Evolutionary conservation across 1,140 invertebrate genomes (phyloP), one percentile per base, ranked within the genome.

Genomic region (Zaprionus davidi): DNA sequence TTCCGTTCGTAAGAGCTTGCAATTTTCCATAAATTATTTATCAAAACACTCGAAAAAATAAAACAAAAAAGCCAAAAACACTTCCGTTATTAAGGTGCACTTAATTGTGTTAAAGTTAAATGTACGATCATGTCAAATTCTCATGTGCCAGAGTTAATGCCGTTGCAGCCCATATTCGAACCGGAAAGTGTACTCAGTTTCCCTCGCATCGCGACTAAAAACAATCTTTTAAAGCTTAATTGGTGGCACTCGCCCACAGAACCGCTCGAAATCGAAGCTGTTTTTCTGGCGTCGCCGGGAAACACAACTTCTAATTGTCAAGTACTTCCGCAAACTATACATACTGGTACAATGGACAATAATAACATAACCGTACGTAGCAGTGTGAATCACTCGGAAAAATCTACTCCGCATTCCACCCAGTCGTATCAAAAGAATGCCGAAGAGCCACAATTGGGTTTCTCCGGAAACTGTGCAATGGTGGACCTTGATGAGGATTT

Each of bases 211-310:
- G 85, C 85, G 6, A 81, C 72, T 11, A 91, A 90, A 58, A 88
- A 82, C 22, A 91, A 91, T 67, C 28, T 78, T 1, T 63, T 91
- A 1, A 91, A 91, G 55, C 73, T 91, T 11, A 85, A 83, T 44
- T 91, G 90, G 90, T 91, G 90, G 90, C 73, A 91, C 63, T 80
- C 88, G 5, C 68, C 88, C 2, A 26, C 66, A 58, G 64, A 76
- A 58, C 44, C 69, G 12, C 17, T 60, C 6, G 71, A 72, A 15
- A 17, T 53, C 6, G 66, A 71, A 41, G 56, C 55, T 11, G 53
- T 38, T 17, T 56, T 64, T 34, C 24, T 66, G 7, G 13, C 4
- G 36, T 41, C 70, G 5, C 3, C 26, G 38, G 41, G n/a, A 2
- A 67, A 41, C 44, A 51, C 24, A 22, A 17, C 34, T 7, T 17